Conservation (phyloP, 2,797 vertebrate species). For the Pseudochromis fuscus region DNA sequence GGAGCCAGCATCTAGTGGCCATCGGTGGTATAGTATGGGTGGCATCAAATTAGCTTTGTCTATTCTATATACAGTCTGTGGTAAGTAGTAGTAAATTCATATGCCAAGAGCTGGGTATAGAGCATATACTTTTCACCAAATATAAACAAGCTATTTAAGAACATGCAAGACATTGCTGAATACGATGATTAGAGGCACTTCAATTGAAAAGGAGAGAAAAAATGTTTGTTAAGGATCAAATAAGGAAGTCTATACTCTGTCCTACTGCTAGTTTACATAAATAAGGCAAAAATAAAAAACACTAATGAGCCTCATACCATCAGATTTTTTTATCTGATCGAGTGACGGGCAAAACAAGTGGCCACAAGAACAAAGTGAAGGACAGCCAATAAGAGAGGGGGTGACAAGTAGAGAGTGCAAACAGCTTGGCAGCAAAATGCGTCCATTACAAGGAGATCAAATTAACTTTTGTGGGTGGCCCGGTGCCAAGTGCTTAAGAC, state of each 20-base stretch:
- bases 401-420: slow-evolving; percentile 32
- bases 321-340: slow-evolving; percentile 21
- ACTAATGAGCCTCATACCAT: background rate
- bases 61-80: too few species aligned
- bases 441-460: slow-evolving; percentile 21
- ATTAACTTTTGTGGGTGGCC: slow-evolving; percentile 33
- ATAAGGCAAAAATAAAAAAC: background rate
- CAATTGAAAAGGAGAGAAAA: background rate
- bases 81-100: too few species aligned
- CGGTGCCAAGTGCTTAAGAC: slow-evolving; percentile 23
- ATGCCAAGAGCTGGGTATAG: too few species aligned
- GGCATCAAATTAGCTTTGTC: too few species aligned
- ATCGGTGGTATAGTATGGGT: too few species aligned
- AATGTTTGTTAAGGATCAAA: background rate
- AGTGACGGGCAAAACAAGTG: slow-evolving; percentile 30
- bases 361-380: slow-evolving; percentile 41
- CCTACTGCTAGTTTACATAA: background rate
- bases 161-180: background rate
- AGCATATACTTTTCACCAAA: too few species aligned
- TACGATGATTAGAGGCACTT: too few species aligned
- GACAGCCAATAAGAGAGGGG: slow-evolving; percentile 39
- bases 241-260: background rate
- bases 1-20: too few species aligned
- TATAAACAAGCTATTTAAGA: background rate
- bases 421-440: slow-evolving; percentile 46